Base-by-base conservation (phyloP, 23 tunicate genomes). In the Aplidium turbinatum region DNA sequence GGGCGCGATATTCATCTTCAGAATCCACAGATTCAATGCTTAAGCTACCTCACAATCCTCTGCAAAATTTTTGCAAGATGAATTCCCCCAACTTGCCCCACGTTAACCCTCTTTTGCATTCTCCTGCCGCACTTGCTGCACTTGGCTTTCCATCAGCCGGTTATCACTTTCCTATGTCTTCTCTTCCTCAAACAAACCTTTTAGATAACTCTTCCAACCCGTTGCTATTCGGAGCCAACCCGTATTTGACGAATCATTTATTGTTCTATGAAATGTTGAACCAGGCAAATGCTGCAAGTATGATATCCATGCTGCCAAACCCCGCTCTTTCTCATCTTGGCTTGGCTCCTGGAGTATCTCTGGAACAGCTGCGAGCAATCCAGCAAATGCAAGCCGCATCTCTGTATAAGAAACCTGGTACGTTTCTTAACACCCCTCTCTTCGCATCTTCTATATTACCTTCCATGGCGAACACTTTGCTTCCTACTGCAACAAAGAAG, bases 221-320 rank as follows among this genome's bases (percentile, higher is more conserved):
- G 23, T 39, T 88, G 22, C 62, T 82, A 18, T 48, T 78, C 27
- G 77, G 85, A 9, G 72, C 78, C 33, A 87, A 87, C 52, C 76
- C 87, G 28, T 88, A 79, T 47, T 50, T 81, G 22, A 25, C 78
- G n/a, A 88, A 88, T 79, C 81, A 87, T n/a, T 57, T 75, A 1
- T 36, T 88, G 30, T 0, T 77, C 46, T 68, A 84, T 19, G 92
- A 78, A 23, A 68, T 85, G 79, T 36, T 81, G 71, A 61, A 18
- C 4, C 62, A 57, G 34, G 62, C 77, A 11, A 40, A 57, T 31
- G 35, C 42, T 1, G 58, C 82, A 3, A 24, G 18, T 46, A 22
- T 62, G 38, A 24, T 68, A 35, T 48, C 73, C 2, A 29, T 67
- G 26, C 31, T 68, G 60, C 65, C 71, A 3, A 67, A 56, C 20